phyloP scores from a whole-genome alignment of 2,888 invertebrate genomes.

The Leptinotarsa peninsularis region DNA sequence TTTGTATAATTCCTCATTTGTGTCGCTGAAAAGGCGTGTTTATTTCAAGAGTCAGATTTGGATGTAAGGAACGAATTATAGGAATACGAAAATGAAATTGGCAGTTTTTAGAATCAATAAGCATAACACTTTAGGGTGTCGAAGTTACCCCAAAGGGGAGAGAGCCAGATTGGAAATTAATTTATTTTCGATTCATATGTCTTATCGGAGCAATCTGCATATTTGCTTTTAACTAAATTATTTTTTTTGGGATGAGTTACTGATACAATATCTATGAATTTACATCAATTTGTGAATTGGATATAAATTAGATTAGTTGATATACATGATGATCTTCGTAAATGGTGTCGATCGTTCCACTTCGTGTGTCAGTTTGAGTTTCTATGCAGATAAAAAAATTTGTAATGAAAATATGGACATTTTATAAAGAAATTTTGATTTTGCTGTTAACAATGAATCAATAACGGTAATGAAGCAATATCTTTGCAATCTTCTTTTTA shows the following conservation, averaged over 20 bases:
- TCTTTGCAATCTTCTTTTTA: no score
- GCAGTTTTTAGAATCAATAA: constrained; percentile 3
- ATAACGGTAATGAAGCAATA: no score
- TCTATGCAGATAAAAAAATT: no score
- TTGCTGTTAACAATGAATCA: no score
- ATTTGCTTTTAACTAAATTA: constrained; percentile 30
- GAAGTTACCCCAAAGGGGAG: constrained; percentile 24
- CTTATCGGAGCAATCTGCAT: neutral
- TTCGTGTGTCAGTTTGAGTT: no score
- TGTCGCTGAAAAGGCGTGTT: no score
- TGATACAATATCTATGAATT: neutral
- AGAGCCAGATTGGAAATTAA: constrained; percentile 31
- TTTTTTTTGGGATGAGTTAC: neutral
- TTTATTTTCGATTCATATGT: constrained; percentile 30
- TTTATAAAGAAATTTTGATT: no score
- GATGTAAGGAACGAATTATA: neutral
- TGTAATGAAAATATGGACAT: no score
- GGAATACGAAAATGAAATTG: constrained; percentile 25
- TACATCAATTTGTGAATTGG: neutral
- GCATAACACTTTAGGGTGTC: constrained; percentile 4
- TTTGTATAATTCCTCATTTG: no score
- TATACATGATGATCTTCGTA: no score
- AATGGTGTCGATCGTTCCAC: no score
- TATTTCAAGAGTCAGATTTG: no score
- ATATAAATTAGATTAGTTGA: neutral